phyloP scores from a whole-genome alignment of 2,797 vertebrate species.

The Diceros bicornis region DNA sequence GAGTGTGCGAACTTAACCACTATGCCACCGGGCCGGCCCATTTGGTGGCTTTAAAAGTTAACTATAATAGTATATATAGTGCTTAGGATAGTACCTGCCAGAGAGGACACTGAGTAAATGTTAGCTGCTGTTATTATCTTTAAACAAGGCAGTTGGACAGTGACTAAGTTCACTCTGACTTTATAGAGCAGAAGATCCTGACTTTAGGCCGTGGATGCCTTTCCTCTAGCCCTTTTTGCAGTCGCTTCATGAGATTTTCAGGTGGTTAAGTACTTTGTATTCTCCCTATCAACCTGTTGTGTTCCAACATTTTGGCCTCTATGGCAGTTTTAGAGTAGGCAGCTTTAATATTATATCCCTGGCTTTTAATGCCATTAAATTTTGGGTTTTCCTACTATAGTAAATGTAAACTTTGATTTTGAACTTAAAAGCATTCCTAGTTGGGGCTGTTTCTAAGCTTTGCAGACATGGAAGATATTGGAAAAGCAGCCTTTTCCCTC shows the following conservation, averaged over 20 bases:
- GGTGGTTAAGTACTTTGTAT: slow-evolving; percentile 5
- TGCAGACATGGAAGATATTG: slow-evolving; percentile 40
- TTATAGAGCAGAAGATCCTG: neutral
- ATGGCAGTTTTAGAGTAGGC: slow-evolving; percentile 12
- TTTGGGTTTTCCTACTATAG: neutral
- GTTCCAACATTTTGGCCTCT: slow-evolving; percentile 35
- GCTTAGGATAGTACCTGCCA: neutral
- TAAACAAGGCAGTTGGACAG: neutral
- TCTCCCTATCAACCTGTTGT: neutral
- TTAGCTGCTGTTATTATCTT: neutral
- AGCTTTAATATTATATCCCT: slow-evolving; percentile 43
- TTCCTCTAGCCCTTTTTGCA: neutral
- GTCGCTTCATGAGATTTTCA: slow-evolving; percentile 57
- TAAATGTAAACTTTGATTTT: slow-evolving; percentile 58
- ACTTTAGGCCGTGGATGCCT: neutral
- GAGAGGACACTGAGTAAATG: rapidly evolving
- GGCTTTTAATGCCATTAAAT: slow-evolving; percentile 53
- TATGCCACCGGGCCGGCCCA: too few species aligned
- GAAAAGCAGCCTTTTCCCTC: slow-evolving; percentile 63
- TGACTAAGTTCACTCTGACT: neutral
- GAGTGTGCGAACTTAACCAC: too few species aligned
- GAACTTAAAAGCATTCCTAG: slow-evolving; percentile 58
- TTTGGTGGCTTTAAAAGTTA: neutral
- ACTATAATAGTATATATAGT: neutral
- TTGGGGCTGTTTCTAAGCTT: slow-evolving; percentile 21